Evolutionary conservation across 2,113 vertebrate genomes (phyloP).

Genomic region (Crotophaga sulcirostris): DNA sequence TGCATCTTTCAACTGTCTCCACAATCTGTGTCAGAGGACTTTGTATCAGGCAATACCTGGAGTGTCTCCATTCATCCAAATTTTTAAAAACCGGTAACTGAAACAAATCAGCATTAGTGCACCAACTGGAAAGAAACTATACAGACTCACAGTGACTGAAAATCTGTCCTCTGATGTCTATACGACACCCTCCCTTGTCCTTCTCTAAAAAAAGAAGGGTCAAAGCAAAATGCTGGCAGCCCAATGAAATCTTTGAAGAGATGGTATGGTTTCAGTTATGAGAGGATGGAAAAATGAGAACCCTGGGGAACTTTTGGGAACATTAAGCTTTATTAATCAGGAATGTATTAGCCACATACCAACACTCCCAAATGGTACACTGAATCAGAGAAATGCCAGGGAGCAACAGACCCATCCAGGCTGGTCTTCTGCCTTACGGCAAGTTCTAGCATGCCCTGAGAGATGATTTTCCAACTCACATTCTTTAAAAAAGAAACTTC

Average conservation of each 20-base stretch:
- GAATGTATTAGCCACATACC: constrained; percentile 18
- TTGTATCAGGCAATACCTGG: not conserved
- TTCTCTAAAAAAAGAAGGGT: constrained; percentile 4
- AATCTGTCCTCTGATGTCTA: not conserved
- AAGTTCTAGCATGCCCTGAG: not conserved
- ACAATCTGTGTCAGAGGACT: not conserved
- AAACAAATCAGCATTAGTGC: not conserved
- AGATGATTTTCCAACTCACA: not conserved
- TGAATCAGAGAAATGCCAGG: not conserved
- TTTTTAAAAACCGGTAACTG: not conserved
- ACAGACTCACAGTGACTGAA: not conserved
- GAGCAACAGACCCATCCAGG: not conserved
- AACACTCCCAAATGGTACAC: not conserved
- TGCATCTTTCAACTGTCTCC: not conserved
- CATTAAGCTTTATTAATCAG: constrained; percentile 40
- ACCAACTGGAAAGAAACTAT: not conserved
- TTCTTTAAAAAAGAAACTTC: not conserved
- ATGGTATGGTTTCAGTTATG: constrained; percentile 30
- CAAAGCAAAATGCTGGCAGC: constrained; percentile 26
- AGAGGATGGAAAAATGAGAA: constrained; percentile 40
- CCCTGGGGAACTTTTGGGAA: constrained; percentile 1
- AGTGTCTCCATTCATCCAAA: not conserved
- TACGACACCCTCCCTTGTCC: not conserved
- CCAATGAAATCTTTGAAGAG: not conserved
- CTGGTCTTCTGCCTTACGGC: not conserved